Evolutionary conservation across 92 coral and sea anemone species (phyloP).

Genomic region (Micromussa lordhowensis): DNA sequence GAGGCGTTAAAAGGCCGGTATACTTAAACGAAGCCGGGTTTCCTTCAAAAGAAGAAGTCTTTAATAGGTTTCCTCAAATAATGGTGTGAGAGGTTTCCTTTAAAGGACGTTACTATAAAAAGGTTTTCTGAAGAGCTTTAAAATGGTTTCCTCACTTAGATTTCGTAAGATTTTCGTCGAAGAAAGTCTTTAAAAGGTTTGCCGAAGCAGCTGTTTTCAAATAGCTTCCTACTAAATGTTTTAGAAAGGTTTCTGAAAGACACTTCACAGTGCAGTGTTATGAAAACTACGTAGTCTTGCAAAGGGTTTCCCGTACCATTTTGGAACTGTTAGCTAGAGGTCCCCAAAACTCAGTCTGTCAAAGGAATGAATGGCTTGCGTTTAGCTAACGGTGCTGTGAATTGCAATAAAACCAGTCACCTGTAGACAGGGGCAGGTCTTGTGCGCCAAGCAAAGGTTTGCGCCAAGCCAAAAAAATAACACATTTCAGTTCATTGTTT

Average conservation of each 20-base stretch:
- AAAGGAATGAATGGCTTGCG: background rate
- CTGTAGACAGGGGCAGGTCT: background rate
- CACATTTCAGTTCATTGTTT: background rate
- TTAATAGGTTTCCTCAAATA: background rate
- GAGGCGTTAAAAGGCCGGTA: background rate
- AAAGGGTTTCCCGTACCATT: background rate
- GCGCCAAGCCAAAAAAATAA: background rate
- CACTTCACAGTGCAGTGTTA: background rate
- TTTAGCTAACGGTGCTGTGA: background rate
- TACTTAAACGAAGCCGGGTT: background rate
- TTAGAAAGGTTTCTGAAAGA: background rate
- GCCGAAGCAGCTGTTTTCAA: background rate
- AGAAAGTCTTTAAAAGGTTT: slow-evolving; percentile 3
- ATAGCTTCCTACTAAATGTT: background rate
- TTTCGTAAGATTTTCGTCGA: background rate
- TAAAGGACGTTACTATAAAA: background rate
- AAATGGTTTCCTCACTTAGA: background rate
- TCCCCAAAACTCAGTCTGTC: background rate
- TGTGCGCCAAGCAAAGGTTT: background rate
- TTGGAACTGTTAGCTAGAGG: background rate
- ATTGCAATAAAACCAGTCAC: background rate
- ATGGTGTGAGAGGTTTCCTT: background rate
- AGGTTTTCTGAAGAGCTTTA: background rate
- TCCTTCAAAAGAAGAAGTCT: background rate
- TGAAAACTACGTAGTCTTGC: background rate